Conservation (phyloP, 2,113 vertebrate genomes). For the Heteronetta atricapilla region DNA sequence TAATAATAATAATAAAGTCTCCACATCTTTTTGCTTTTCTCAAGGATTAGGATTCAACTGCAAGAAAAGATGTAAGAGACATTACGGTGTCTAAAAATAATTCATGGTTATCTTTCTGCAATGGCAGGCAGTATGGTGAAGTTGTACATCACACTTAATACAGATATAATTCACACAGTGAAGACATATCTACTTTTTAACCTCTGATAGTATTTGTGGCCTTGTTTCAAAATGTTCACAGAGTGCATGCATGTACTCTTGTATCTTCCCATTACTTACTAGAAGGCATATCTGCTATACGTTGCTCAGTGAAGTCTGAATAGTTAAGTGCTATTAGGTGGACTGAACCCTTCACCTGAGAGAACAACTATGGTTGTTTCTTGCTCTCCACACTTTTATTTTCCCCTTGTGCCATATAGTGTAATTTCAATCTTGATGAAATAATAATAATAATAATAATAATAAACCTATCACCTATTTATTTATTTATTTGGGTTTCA, state of each 20-base stretch:
- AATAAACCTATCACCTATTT: not conserved
- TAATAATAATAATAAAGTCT: not conserved
- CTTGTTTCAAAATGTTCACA: not conserved
- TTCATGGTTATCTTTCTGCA: not conserved
- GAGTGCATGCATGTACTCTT: not conserved
- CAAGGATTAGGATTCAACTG: not conserved
- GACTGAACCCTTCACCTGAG: not conserved
- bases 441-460: not conserved
- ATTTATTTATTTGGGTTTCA: not conserved
- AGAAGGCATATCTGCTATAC: not conserved
- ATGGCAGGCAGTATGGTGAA: not conserved
- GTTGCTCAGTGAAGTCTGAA: not conserved
- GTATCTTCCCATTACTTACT: not conserved
- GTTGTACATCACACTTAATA: not conserved
- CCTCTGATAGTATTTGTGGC: not conserved
- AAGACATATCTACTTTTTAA: not conserved
- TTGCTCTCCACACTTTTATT: not conserved
- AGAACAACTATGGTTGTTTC: not conserved
- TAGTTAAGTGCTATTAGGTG: not conserved
- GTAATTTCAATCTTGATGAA: not conserved
- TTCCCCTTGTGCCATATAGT: not conserved
- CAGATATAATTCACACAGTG: not conserved
- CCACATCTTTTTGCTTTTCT: not conserved
- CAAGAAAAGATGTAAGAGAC: not conserved
- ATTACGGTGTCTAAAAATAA: not conserved